Evolutionary conservation across 1,140 invertebrate genomes (phyloP), one percentile per base, ranked within the genome.

Genomic region (Oreohelix idahoensis): DNA sequence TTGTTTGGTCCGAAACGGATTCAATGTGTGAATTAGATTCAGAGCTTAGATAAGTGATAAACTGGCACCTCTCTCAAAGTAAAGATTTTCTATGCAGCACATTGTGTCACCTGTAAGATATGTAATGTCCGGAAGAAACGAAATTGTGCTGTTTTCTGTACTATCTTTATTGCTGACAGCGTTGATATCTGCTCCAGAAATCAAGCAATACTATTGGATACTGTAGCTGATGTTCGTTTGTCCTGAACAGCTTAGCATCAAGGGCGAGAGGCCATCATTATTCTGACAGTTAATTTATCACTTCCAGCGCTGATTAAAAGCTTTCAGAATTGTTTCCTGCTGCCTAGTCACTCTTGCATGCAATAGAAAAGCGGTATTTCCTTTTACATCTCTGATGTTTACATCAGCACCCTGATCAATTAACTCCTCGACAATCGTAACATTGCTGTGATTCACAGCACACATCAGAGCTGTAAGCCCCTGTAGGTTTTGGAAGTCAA

Each of bases 301-400:
- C 71, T 26, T 8, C 71, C 71, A 26, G 71, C 36, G 1, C 20
- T n/a, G 36, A 73, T 26, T 26, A 73, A 42, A 73, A n/a, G 15
- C 4, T 42, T 0, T 39, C 1, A 42, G 1, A 11, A 45, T 45
- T 26, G 39, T 10, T 20, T 73, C n/a, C 1, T 39, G 2, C 1
- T 32, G 36, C 8, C 4, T 26, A 29, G 26, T 45, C 5, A 15
- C 5, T 38, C 10, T 11, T 23, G 71, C 36, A 29, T 29, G 36
- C 23, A 73, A 26, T 45, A 73, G n/a, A n/a, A n/a, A n/a, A 73
- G 71, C 71, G 4, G 71, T 73, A 42, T 73, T 73, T 32, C 71
- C 71, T 23, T 39, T 42, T 2, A 8, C 29, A 32, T 73, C 71
- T 73, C 23, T 45, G 8, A 32, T 32, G 20, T 73, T 45, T 23